Conservation (phyloP, 2,113 vertebrate species). For the Bungarus multicinctus region DNA sequence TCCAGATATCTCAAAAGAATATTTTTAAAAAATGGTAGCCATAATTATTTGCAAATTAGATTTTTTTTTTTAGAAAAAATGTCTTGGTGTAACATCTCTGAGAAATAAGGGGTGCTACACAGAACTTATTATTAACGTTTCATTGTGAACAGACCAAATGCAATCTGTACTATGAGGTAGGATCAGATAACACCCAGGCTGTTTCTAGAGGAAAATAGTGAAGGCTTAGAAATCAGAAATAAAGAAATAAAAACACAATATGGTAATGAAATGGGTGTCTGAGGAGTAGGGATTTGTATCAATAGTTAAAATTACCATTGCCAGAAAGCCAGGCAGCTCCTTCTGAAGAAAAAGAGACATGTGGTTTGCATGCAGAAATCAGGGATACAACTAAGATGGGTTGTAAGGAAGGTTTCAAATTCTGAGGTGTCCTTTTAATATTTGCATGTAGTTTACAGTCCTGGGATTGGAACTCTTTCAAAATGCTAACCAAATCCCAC, state of each 20-base stretch:
- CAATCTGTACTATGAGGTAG: neutral
- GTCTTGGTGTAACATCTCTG: neutral
- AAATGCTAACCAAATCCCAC: neutral
- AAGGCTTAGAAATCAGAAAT: neutral
- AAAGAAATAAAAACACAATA: neutral
- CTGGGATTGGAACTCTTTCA: neutral
- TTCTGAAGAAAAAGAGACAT: neutral
- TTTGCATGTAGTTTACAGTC: neutral
- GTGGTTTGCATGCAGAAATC: neutral
- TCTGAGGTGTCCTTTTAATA: neutral
- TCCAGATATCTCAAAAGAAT: neutral
- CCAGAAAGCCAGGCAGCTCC: neutral
- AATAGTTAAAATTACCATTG: neutral
- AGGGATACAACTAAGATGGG: neutral
- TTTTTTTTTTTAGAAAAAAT: slow-evolving; percentile 8
- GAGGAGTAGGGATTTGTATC: neutral
- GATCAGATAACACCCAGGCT: neutral
- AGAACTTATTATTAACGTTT: neutral
- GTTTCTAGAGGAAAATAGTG: neutral
- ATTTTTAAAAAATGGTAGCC: neutral
- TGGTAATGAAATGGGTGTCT: neutral
- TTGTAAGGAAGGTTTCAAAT: neutral
- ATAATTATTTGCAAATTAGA: neutral
- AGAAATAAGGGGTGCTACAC: neutral
- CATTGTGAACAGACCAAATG: neutral